Base-by-base conservation (phyloP, 2,888 invertebrate genomes). In the Heliconius erato region DNA sequence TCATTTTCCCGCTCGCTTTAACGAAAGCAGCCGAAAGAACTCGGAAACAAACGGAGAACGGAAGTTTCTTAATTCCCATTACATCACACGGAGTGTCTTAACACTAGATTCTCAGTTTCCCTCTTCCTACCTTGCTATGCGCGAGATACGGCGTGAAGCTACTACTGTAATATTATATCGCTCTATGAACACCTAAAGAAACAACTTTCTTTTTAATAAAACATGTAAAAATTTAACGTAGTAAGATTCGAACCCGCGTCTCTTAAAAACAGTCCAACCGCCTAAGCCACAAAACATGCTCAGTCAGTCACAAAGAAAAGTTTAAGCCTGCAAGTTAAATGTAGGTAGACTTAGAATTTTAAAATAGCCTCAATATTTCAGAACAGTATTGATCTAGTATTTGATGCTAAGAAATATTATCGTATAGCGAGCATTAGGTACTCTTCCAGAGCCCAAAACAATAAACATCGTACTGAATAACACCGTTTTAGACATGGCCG, bases 381-480 rank as follows among this genome's bases (percentile, higher is more conserved):
- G 74, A 82, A 16, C 68, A 59, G 63, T 23, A 63, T 54, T 49
- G 67, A 32, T 80, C 78, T 74, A 84, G 79, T 84, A 74, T 80
- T 69, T 40, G 78, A 49, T 40, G 35, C 32, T 59, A 68, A 83
- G 78, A 74, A 40, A 76, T 77, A 72, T 59, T 78, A 82, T 81
- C 83, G 85, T 87, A 85, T 87, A 87, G 79, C 85, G 86, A 86
- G 83, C 87, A 80, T 86, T 87, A n/a, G n/a, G n/a, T n/a, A 87
- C 87, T 86, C 87, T 84, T 80, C 78, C 59, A 49, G 32, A 35
- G 78, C 49, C 54, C 35, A 49, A 82, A 82, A 86, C 84, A 88
- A 89, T 88, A 89, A 88, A 88, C 87, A 87, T 84, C 68, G 77
- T 54, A 74, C 81, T 67, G 71, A 76, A 28, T 74, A 78, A 79